phyloP scores from a whole-genome alignment of 2,113 vertebrate species.

The Condylura cristata region DNA sequence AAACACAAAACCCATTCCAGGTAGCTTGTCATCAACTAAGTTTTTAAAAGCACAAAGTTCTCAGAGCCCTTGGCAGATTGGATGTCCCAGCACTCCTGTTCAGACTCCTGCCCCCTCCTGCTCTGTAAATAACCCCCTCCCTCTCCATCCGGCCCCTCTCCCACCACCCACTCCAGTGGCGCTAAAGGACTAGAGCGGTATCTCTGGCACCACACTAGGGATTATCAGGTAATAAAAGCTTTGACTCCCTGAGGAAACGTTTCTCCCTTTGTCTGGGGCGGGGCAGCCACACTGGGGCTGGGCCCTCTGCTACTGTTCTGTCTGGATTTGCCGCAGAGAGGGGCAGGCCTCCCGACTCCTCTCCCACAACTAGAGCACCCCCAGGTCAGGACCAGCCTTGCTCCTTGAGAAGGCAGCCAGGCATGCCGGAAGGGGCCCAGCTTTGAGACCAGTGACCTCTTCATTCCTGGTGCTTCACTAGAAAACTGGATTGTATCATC shows the following conservation, averaged over 20 bases:
- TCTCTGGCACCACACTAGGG: slow-evolving; percentile 74
- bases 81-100: slow-evolving; percentile 37
- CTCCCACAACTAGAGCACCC: not conserved
- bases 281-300: not conserved
- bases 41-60: slow-evolving; percentile 76
- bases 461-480: not conserved
- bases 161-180: not conserved
- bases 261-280: slow-evolving; percentile 69
- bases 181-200: slow-evolving; percentile 49
- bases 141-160: not conserved
- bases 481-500: not conserved
- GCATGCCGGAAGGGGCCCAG: not conserved
- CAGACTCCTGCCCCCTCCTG: not conserved
- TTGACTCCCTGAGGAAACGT: slow-evolving; percentile 69
- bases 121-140: slow-evolving; percentile 68
- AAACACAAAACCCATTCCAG: slow-evolving; percentile 70
- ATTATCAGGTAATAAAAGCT: slow-evolving; percentile 79
- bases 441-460: not conserved
- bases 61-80: slow-evolving; percentile 72
- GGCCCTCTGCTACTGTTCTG: not conserved
- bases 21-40: slow-evolving; percentile 55
- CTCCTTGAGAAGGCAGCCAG: not conserved
- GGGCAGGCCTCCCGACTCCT: not conserved
- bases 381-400: not conserved
- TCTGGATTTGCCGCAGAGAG: not conserved